phyloP scores from a whole-genome alignment of 2,113 vertebrate species.

The Poeciliopsis prolifica region DNA sequence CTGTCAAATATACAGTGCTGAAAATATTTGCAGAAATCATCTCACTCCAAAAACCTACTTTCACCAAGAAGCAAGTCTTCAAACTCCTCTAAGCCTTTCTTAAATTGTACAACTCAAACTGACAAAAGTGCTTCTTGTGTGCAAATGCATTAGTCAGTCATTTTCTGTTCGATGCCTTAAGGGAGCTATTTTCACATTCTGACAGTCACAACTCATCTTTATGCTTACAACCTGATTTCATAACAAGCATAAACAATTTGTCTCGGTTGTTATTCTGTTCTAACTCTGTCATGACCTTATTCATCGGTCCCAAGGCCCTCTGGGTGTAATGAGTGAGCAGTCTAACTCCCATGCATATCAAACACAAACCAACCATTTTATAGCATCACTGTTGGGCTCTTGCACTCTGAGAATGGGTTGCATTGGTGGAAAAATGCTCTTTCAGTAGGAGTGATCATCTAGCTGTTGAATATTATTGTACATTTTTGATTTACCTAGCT shows the following conservation, averaged over 20 bases:
- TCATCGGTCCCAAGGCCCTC: constrained; percentile 53
- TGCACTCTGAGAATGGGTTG: not conserved
- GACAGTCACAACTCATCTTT: constrained; percentile 55
- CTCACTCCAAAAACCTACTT: constrained; percentile 5
- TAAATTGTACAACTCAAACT: constrained; percentile 29
- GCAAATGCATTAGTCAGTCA: constrained; percentile 46
- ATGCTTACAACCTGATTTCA: constrained; percentile 59
- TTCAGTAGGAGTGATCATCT: not conserved
- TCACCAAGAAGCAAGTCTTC: constrained; percentile 1
- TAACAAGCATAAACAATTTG: constrained; percentile 70
- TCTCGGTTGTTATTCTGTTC: constrained; percentile 55
- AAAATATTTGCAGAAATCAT: not conserved
- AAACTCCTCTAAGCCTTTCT: constrained; percentile 22
- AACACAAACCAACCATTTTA: constrained; percentile 23
- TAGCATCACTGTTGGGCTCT: not conserved
- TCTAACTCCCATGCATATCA: constrained; percentile 51
- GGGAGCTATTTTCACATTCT: constrained; percentile 63
- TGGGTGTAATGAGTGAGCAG: constrained; percentile 45
- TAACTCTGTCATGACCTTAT: constrained; percentile 56
- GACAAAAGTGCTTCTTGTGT: constrained; percentile 41
- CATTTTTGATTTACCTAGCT: not conserved
- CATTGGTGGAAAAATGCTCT: not conserved
- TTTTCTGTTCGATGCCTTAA: constrained; percentile 46
- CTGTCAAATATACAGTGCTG: not conserved
- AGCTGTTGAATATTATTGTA: not conserved